Base-by-base conservation (phyloP, 37 sponge, comb jelly and placozoan genomes). In the Bolinopsis microptera region DNA sequence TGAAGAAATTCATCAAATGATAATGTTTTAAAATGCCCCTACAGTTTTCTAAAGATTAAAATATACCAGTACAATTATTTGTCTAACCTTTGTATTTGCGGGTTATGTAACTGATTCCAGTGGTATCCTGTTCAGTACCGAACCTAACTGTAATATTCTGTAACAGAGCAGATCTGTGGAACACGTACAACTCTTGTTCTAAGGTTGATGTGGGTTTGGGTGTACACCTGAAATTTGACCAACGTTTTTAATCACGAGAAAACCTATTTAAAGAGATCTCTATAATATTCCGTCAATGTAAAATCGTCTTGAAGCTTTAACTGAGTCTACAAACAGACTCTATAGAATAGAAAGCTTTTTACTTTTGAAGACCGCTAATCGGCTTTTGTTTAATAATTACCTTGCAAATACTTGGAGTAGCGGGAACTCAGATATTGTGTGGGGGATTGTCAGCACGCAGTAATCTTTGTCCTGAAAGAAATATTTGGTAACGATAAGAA, bases 161-260 rank as follows among this genome's bases (percentile, higher is more conserved):
- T 9, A 95, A 31, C 0, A 98, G 93, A 8, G 95, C 93, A 94
- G 95, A 95, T 76, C 94, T 95, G 95, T 98, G 98, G 69, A 95
- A 83, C 0, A 96, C 92, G 92, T 94, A 98, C 93, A 98, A 95
- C 92, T 98, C 96, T 32, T 98, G 98, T 0, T 95, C 76, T 34
- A 96, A 75, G 5, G 94, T 95, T 32, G 92, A 40, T 0, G 93
- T 94, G 13, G 93, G 93, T 34, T 93, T 83, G 13, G 96, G 98
- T 41, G 95, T 92, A 23, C 90, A 86, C 90, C 90, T 86, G 90
- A 3, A 23, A 80, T 16, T 8, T 67, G 18, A 18, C n/a, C n/a
- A n/a, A n/a, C n/a, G n/a, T n/a, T n/a, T n/a, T n/a, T n/a, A n/a
- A n/a, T n/a, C n/a, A n/a, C n/a, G n/a, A n/a, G n/a, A n/a, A n/a